Evolutionary conservation across 2,888 invertebrate genomes (phyloP).

Genomic region (Xylota sylvarum): DNA sequence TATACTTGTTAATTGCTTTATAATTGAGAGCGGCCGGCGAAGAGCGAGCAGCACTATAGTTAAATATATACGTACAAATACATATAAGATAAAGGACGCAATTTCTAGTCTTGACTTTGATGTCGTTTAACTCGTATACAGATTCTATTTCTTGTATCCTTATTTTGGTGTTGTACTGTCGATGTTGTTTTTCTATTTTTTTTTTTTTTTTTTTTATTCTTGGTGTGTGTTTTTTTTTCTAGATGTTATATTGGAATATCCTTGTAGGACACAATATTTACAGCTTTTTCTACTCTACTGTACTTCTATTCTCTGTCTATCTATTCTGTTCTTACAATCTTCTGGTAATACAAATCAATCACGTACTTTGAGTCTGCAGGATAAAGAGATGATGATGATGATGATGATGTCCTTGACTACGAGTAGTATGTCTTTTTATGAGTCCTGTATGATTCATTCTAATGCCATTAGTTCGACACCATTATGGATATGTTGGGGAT

Average conservation of each 20-base stretch:
- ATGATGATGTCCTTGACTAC: too few species aligned
- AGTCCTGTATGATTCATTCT: too few species aligned
- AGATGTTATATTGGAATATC: slow-evolving; percentile 10
- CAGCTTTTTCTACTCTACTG: not conserved
- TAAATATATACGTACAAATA: not conserved
- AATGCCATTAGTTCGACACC: too few species aligned
- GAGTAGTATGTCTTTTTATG: too few species aligned
- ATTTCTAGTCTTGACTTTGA: slow-evolving; percentile 17
- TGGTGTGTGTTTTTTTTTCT: slow-evolving; percentile 29
- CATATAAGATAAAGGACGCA: not conserved
- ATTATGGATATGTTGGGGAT: too few species aligned
- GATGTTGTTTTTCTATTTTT: slow-evolving; percentile 61
- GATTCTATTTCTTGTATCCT: slow-evolving; percentile 16
- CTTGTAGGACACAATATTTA: not conserved
- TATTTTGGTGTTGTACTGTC: slow-evolving; percentile 67
- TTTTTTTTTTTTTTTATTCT: slow-evolving; percentile 10
- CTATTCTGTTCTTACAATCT: not conserved
- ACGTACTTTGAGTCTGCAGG: too few species aligned
- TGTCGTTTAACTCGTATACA: slow-evolving; percentile 40
- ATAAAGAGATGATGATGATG: too few species aligned
- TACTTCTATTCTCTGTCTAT: not conserved
- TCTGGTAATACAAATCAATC: too few species aligned
- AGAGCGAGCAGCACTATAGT: not conserved
- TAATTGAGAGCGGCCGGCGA: slow-evolving; percentile 22
- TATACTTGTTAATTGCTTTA: slow-evolving; percentile 51